Evolutionary conservation across 2,113 vertebrate species (phyloP).

Genomic region (Nibea albiflora): DNA sequence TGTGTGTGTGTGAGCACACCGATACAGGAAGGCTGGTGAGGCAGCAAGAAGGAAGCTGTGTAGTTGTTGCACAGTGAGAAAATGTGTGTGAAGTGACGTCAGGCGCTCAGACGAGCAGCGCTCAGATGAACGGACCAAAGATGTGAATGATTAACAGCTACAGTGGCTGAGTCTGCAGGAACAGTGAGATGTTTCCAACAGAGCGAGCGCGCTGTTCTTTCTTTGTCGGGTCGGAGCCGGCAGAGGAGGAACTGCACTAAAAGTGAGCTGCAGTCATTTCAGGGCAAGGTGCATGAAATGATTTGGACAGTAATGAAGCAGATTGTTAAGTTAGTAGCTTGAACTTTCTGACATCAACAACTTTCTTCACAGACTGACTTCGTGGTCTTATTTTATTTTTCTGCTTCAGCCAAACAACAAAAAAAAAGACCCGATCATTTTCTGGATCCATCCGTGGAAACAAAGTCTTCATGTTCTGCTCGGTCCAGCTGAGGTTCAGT

Average conservation of each 20-base stretch:
- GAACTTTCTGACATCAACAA: not conserved
- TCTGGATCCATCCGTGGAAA: not conserved
- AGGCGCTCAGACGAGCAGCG: too few species aligned
- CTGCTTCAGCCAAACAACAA: not conserved
- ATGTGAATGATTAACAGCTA: too few species aligned
- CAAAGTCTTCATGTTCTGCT: not conserved
- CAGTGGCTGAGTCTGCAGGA: not conserved
- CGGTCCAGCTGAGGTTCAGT: slow-evolving; percentile 1
- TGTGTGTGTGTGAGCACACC: not conserved
- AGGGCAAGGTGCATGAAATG: not conserved
- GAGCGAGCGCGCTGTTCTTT: too few species aligned
- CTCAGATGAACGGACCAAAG: too few species aligned
- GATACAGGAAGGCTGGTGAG: slow-evolving; percentile 12
- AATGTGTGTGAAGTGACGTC: not conserved
- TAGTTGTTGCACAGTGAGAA: not conserved
- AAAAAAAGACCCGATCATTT: too few species aligned
- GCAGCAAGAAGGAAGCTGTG: not conserved
- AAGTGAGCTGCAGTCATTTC: not conserved
- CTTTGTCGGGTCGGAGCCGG: slow-evolving; percentile 7
- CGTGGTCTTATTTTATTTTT: not conserved
- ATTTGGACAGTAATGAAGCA: not conserved
- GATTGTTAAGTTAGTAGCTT: not conserved
- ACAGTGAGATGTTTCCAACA: slow-evolving; percentile 2
- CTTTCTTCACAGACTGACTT: too few species aligned
- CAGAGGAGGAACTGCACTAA: not conserved